Base-by-base conservation (phyloP, 2,113 vertebrate species). In the Phrynocephalus versicolor region DNA sequence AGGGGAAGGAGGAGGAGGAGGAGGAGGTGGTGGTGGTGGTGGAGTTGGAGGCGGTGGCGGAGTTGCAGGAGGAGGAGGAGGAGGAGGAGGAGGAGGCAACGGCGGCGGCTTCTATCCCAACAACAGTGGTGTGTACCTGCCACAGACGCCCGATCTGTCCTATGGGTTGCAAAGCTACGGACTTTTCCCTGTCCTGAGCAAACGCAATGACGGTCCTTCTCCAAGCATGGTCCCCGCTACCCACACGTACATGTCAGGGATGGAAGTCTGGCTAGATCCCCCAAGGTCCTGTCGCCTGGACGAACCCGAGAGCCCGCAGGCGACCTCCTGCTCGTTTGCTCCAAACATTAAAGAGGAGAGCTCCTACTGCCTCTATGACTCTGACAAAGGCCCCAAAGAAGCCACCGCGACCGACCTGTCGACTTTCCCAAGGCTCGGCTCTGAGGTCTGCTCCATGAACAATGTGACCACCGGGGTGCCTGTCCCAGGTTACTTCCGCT, bases 401-500 rank as follows among this genome's bases (percentile, higher is more conserved):
- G 95, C 97, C 39, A 84, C 96, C 6, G 93, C 96, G 77, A 93
- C 98, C 87, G 98, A 99, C 41, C 94, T 97, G 83, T 94, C 97
- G 91, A 91, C 95, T 84, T 99, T 98, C 81, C 91, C 96, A 79
- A 96, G 97, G 87, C 93, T 97, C 88, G 97, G 91, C 19, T 81
- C 97, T 60, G 97, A 97, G 86, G 94, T 96, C 85, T 97, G 97
- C 94, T 92, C 97, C 58, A 93, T 95, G 78, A 93, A 91, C 88
- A 85, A 95, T 88, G 93, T 94, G 91, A 93, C 96, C 90, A 97
- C 96, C 87, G 97, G 97, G 83, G 97, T 99, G 89, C 98, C 98
- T 1, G 98, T 99, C 81, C 99, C 98, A 21, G 98, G 99, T 85
- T 99, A 99, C 95, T 99, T 99, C 97, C 98, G 98, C 93, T 95